Conservation (phyloP, 2,888 invertebrate species). For the Ariolimax columbianus region DNA sequence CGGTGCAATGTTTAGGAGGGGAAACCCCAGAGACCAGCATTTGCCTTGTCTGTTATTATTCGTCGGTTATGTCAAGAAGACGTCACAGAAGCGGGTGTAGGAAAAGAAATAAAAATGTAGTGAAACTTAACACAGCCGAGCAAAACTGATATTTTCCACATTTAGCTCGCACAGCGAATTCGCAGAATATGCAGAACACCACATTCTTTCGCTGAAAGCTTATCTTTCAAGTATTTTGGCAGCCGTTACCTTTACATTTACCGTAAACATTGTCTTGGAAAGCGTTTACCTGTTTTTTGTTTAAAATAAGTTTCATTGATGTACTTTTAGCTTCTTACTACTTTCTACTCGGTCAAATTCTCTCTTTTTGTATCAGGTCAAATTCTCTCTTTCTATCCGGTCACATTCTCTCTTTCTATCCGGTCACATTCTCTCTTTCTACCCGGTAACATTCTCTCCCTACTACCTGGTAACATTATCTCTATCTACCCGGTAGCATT, state of each 20-base stretch:
- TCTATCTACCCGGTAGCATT: neutral
- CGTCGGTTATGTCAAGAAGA: neutral
- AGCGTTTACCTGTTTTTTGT: neutral
- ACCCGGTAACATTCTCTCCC: neutral
- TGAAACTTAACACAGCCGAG: neutral
- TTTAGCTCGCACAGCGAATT: neutral
- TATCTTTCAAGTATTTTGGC: conserved; percentile 20
- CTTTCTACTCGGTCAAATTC: neutral
- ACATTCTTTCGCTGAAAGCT: conserved; percentile 1
- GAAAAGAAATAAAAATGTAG: neutral
- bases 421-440: neutral
- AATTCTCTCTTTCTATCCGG: neutral
- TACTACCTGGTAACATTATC: too few species aligned
- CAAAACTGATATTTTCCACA: neutral
- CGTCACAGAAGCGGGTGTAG: neutral
- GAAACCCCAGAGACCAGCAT: neutral
- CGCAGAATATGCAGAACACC: neutral
- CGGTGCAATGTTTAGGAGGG: neutral
- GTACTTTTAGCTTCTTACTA: neutral
- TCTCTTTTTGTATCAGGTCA: neutral
- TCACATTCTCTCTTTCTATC: neutral
- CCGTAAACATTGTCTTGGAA: conserved; percentile 23
- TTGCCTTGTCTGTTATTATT: neutral
- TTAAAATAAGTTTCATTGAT: neutral
- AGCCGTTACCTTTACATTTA: neutral